Evolutionary conservation across 2,797 vertebrate genomes (phyloP).

Genomic region (Percopsis omiscomaycus): DNA sequence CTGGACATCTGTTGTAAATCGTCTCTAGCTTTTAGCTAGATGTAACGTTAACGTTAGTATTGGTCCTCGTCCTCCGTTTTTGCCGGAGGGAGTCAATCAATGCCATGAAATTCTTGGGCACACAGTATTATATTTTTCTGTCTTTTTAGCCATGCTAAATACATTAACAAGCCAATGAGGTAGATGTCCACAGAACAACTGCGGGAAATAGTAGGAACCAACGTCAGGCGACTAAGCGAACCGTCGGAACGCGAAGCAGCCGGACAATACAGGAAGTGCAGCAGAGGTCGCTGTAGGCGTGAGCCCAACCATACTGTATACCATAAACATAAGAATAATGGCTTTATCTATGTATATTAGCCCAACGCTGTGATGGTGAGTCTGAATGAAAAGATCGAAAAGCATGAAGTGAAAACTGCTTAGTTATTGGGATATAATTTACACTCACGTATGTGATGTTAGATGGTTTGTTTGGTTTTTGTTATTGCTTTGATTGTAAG

Average conservation of each 20-base stretch:
- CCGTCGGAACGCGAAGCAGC: conserved; percentile 49
- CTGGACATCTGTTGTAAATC: too few relatives aligned
- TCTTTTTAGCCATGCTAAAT: background rate
- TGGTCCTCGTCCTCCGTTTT: too few relatives aligned
- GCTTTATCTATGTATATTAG: too few relatives aligned
- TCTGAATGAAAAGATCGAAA: background rate
- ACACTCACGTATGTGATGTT: background rate
- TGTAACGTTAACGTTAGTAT: too few relatives aligned
- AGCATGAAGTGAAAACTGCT: background rate
- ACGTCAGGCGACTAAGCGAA: background rate
- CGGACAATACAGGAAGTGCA: conserved; percentile 57
- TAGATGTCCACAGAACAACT: background rate
- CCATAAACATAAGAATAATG: too few relatives aligned
- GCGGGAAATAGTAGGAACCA: conserved; percentile 29
- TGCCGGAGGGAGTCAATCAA: too few relatives aligned
- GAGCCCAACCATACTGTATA: too few relatives aligned
- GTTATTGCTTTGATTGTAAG: too few relatives aligned
- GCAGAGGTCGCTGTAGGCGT: conserved; percentile 58
- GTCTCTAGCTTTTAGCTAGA: too few relatives aligned
- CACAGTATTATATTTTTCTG: background rate
- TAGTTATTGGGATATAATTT: background rate
- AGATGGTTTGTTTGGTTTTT: too few relatives aligned
- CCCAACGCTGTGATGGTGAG: background rate
- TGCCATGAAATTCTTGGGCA: background rate
- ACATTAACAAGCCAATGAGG: background rate